Percentiles rank a stretch among this genome's conserved stretches.
These are phyloP conservation scores for Bovichtus variegatus DNA, from an alignment of 2,797 vertebrate genomes.

Conservation along the genomic window DNA sequence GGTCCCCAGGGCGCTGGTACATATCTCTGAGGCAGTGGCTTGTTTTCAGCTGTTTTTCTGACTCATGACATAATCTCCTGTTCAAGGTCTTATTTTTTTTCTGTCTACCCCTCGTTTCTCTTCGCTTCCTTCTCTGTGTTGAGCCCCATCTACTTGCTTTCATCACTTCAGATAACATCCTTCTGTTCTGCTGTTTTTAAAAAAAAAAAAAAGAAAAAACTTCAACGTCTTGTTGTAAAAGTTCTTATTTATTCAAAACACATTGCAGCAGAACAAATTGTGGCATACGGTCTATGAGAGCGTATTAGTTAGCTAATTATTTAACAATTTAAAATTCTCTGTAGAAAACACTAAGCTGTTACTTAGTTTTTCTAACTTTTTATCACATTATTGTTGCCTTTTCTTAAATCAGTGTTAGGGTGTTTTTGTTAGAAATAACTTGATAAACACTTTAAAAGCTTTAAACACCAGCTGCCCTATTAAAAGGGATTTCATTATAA, in stretches of 20 bases:
- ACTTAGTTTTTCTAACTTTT: neutral
- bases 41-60: constrained; percentile 42
- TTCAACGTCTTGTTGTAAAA: constrained; percentile 8
- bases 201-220: neutral
- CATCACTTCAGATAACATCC: constrained; percentile 46
- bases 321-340: neutral
- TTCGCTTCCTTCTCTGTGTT: neutral
- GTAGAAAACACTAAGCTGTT: neutral
- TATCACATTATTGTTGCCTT: neutral
- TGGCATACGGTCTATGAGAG: neutral
- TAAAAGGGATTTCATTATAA: constrained; percentile 2
- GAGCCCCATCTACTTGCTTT: constrained; percentile 23
- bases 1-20: constrained; percentile 24
- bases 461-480: neutral
- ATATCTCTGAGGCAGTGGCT: constrained; percentile 5
- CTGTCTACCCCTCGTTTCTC: neutral
- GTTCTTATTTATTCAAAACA: constrained; percentile 8
- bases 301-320: neutral
- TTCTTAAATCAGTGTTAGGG: neutral
- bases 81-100: constrained; percentile 15
- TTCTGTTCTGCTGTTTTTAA: constrained; percentile 10
- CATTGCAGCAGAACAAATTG: neutral
- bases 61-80: constrained; percentile 43
- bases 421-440: neutral
- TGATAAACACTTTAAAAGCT: neutral